These are phyloP conservation scores for Psittacus erithacus DNA, from an alignment of 2,113 vertebrate species.

Conservation along the genomic window DNA sequence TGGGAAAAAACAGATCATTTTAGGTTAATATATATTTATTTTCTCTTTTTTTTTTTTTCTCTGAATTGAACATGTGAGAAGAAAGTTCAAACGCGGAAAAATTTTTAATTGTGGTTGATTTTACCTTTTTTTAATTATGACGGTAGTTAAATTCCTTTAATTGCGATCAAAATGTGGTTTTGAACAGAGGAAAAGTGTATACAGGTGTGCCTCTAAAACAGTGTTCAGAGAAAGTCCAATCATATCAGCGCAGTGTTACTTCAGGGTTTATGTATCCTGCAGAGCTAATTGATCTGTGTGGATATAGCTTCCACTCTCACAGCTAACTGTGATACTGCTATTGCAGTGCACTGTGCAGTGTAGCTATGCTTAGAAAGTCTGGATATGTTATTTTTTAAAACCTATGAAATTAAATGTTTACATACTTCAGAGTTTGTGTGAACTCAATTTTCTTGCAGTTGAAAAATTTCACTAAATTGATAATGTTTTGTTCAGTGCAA, in stretches of 20 bases:
- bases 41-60: not conserved
- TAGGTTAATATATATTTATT: not conserved
- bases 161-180: not conserved
- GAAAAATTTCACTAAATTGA: not conserved
- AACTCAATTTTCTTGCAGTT: not conserved
- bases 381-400: not conserved
- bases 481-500: not conserved
- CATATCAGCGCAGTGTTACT: not conserved
- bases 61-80: not conserved
- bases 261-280: not conserved
- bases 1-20: not conserved
- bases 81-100: not conserved
- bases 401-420: not conserved
- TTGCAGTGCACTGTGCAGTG: not conserved
- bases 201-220: not conserved
- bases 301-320: not conserved
- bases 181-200: not conserved
- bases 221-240: not conserved
- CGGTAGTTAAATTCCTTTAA: not conserved
- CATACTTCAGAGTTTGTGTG: not conserved
- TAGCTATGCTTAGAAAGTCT: not conserved
- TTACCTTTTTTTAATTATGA: not conserved
- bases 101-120: not conserved
- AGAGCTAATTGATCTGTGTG: not conserved
- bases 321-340: not conserved